A percentile compares a stretch with the other conserved stretches of the same genome.
phyloP scores from a whole-genome alignment of 2,797 vertebrate genomes.

The Denticeps clupeoides region DNA sequence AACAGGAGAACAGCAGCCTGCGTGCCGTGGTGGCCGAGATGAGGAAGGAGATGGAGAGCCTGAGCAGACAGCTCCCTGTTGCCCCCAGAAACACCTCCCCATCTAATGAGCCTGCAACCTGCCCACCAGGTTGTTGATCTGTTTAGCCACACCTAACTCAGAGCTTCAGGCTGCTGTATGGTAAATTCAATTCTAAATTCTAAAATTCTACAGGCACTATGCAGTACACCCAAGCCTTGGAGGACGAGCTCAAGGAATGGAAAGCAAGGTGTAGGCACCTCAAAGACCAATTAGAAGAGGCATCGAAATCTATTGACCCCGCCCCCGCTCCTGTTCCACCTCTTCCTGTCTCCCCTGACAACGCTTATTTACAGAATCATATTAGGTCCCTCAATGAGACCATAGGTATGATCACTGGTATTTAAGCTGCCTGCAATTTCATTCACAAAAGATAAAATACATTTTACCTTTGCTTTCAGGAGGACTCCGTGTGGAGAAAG shows the following conservation, averaged over 20 bases:
- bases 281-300: constrained; percentile 41
- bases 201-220: constrained; percentile 12
- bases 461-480: constrained; percentile 30
- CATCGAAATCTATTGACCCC: constrained; percentile 7
- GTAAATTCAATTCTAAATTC: constrained; percentile 3
- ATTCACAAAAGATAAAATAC: not conserved
- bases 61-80: constrained; percentile 37
- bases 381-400: constrained; percentile 38
- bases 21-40: constrained; percentile 66
- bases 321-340: not conserved
- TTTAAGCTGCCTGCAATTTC: not conserved
- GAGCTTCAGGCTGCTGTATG: not conserved
- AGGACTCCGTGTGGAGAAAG: constrained; percentile 27
- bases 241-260: constrained; percentile 48
- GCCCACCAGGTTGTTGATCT: not conserved
- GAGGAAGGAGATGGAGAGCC: constrained; percentile 77
- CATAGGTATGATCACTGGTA: constrained; percentile 25
- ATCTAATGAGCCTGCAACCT: not conserved
- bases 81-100: not conserved
- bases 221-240: constrained; percentile 45
- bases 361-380: constrained; percentile 42
- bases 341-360: constrained; percentile 26
- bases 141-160: not conserved
- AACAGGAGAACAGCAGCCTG: constrained; percentile 69
- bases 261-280: constrained; percentile 41